Evolutionary conservation across 2,888 invertebrate genomes (phyloP).

Genomic region (Tetropium fuscum): DNA sequence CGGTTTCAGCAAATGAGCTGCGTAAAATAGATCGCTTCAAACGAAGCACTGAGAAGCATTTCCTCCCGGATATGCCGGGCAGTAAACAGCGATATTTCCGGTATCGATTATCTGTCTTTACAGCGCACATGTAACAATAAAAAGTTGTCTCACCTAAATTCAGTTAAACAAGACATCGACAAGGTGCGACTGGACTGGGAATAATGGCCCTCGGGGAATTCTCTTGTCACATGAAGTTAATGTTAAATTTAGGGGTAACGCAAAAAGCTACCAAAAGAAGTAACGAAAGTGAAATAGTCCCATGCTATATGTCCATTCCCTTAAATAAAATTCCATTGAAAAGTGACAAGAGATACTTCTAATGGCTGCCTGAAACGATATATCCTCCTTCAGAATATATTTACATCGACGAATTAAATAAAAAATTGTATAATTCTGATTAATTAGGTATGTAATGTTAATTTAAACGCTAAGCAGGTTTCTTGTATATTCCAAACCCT

Average conservation of each 20-base stretch:
- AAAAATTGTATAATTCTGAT: too few species aligned
- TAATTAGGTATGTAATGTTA: too few species aligned
- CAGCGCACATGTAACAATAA: conserved; percentile 14
- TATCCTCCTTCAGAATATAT: too few species aligned
- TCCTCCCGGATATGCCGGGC: background rate
- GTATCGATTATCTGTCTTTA: conserved; percentile 12
- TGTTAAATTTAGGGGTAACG: conserved; percentile 16
- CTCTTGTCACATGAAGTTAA: conserved; percentile 15
- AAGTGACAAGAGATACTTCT: too few species aligned
- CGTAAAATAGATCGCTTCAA: too few species aligned
- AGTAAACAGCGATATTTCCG: background rate
- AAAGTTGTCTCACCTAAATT: conserved; percentile 27
- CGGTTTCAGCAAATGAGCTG: too few species aligned
- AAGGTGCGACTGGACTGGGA: conserved; percentile 30
- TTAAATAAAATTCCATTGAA: conserved; percentile 2
- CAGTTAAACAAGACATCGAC: conserved; percentile 37
- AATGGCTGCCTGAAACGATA: too few species aligned
- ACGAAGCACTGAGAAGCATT: background rate
- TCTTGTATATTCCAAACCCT: too few species aligned
- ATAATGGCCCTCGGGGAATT: conserved; percentile 18
- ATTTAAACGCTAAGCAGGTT: too few species aligned
- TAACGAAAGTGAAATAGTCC: conserved; percentile 2
- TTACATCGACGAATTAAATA: too few species aligned
- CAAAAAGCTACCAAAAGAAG: conserved; percentile 10
- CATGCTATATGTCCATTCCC: background rate